Percentiles rank a stretch among this genome's conserved stretches.
phyloP scores from a whole-genome alignment of 2,113 vertebrate species.

The Struthio camelus region DNA sequence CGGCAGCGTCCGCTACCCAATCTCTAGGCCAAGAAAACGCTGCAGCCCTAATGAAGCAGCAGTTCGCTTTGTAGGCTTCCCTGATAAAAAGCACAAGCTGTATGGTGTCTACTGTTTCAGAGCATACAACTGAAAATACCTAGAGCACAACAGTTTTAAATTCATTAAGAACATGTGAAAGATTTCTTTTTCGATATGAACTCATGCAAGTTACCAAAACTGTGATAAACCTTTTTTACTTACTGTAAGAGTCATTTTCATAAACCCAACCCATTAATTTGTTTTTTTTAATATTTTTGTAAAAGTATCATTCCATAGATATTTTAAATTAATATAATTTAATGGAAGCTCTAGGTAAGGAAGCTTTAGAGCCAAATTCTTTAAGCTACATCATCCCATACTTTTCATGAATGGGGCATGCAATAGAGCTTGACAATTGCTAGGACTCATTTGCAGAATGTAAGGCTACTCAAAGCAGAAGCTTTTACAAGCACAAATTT shows the following conservation, averaged over 20 bases:
- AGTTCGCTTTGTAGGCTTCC: slow-evolving; percentile 90
- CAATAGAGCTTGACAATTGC: slow-evolving; percentile 69
- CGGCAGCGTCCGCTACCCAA: slow-evolving; percentile 95
- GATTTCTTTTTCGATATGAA: slow-evolving; percentile 78
- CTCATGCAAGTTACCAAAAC: slow-evolving; percentile 86
- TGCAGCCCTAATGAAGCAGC: slow-evolving; percentile 94
- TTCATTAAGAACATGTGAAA: slow-evolving; percentile 74
- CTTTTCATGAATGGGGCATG: slow-evolving; percentile 70
- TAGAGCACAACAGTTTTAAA: slow-evolving; percentile 19
- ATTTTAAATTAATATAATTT: slow-evolving; percentile 87
- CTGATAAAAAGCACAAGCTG: slow-evolving; percentile 89
- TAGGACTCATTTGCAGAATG: slow-evolving; percentile 64
- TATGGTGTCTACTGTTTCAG: slow-evolving; percentile 95
- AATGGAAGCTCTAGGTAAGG: slow-evolving; percentile 72
- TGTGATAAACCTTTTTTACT: slow-evolving; percentile 87
- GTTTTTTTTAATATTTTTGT: slow-evolving; percentile 51
- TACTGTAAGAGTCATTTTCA: slow-evolving; percentile 81
- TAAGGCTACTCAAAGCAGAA: slow-evolving; percentile 76
- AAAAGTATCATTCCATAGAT: slow-evolving; percentile 78
- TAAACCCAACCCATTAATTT: slow-evolving; percentile 72
- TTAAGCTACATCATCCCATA: slow-evolving; percentile 65
- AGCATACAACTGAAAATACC: slow-evolving; percentile 75
- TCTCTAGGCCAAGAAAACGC: slow-evolving; percentile 89
- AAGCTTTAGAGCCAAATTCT: slow-evolving; percentile 60
- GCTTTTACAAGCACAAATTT: slow-evolving; percentile 77